A percentile compares a stretch with the other conserved stretches of the same genome.
phyloP scores from a whole-genome alignment of 2,113 vertebrate species.

The Phodopus roborovskii region DNA sequence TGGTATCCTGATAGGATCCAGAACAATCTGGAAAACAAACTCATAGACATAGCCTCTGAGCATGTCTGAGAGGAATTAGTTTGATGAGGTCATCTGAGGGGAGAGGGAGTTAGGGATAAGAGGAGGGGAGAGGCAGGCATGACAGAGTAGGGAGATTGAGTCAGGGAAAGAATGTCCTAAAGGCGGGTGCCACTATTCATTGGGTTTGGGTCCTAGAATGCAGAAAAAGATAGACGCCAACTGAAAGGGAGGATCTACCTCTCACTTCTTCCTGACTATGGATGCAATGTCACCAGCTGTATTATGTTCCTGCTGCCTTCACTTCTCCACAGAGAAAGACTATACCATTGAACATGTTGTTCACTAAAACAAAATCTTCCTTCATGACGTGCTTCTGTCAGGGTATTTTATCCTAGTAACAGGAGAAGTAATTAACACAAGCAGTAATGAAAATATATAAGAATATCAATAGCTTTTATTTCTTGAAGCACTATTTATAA shows the following conservation, averaged over 20 bases:
- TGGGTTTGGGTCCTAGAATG: neutral
- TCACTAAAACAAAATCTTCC: too few species aligned
- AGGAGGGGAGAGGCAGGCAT: too few species aligned
- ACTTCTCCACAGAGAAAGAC: neutral
- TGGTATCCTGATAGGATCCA: neutral
- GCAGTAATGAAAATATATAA: neutral
- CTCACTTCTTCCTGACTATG: neutral
- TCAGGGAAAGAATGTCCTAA: too few species aligned
- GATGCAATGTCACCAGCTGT: neutral
- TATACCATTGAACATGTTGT: neutral
- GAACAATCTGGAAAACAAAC: neutral
- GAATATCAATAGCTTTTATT: neutral
- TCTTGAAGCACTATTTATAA: neutral
- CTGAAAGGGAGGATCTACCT: neutral
- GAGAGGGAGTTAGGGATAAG: too few species aligned
- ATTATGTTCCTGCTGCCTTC: neutral
- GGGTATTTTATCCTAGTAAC: neutral
- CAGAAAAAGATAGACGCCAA: neutral
- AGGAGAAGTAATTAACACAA: neutral
- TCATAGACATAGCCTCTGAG: neutral
- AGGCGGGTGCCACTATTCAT: too few species aligned
- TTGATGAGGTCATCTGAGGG: neutral
- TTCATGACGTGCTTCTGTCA: neutral
- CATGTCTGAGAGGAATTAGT: neutral
- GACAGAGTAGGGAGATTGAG: too few species aligned